A percentile compares a stretch with the other conserved stretches of the same genome.
Evolutionary conservation across 2,888 invertebrate genomes (phyloP).

Genomic region (Ectemnius continuus): DNA sequence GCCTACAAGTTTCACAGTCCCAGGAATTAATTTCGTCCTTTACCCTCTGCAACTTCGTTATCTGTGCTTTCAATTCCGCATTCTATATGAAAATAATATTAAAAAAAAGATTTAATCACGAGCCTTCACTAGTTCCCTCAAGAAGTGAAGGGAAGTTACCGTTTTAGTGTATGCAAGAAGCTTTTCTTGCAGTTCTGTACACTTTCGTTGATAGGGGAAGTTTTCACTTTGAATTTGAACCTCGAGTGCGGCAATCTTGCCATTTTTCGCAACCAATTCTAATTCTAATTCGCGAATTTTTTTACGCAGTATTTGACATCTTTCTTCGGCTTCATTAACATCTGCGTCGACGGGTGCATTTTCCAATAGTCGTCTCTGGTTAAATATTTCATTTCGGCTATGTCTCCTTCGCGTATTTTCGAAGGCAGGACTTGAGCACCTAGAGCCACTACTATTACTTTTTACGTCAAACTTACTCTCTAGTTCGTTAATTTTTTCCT

Average conservation of each 20-base stretch:
- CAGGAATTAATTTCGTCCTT: slow-evolving; percentile 52
- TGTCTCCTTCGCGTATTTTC: slow-evolving; percentile 54
- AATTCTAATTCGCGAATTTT: slow-evolving; percentile 65
- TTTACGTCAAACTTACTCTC: slow-evolving; percentile 50
- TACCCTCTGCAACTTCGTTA: slow-evolving; percentile 56
- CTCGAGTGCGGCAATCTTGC: slow-evolving; percentile 68
- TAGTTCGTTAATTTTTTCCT: slow-evolving; percentile 48
- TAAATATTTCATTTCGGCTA: slow-evolving; percentile 63
- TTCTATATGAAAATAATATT: slow-evolving; percentile 34
- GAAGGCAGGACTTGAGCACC: slow-evolving; percentile 61
- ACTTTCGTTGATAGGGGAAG: slow-evolving; percentile 70
- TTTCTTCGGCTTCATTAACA: slow-evolving; percentile 30
- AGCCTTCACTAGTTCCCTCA: not conserved
- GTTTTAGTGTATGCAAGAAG: slow-evolving; percentile 56
- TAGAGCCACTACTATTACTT: slow-evolving; percentile 51
- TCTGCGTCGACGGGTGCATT: slow-evolving; percentile 29
- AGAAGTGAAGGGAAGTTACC: slow-evolving; percentile 53
- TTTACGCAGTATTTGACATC: slow-evolving; percentile 51
- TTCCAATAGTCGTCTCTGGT: slow-evolving; percentile 63
- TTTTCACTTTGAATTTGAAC: slow-evolving; percentile 67
- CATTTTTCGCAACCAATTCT: slow-evolving; percentile 67
- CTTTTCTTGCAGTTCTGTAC: slow-evolving; percentile 67
- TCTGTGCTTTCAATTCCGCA: slow-evolving; percentile 48
- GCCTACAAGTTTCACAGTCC: slow-evolving; percentile 63
- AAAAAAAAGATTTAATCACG: not conserved